phyloP scores from a whole-genome alignment of 1,140 invertebrate genomes.

The Drosophila santomea region DNA sequence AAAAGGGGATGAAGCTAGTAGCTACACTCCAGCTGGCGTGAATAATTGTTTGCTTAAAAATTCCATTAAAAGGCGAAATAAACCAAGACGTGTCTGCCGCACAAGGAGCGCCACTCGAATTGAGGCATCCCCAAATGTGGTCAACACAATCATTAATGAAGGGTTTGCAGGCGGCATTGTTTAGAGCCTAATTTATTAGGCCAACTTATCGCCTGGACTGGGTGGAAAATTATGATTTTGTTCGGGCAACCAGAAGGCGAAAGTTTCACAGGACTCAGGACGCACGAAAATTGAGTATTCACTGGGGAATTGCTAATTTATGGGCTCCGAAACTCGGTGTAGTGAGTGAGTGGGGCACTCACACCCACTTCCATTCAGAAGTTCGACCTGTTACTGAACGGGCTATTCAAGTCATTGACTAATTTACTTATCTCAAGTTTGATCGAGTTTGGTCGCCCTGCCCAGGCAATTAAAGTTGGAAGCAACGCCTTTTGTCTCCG shows the following conservation, averaged over 20 bases:
- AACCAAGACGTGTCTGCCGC: slow-evolving; percentile 27
- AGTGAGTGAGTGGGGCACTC: not conserved
- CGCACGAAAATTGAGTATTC: slow-evolving; percentile 27
- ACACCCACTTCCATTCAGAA: not conserved
- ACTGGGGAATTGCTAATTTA: slow-evolving; percentile 24
- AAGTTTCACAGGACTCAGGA: slow-evolving; percentile 1
- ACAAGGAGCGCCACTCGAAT: not conserved
- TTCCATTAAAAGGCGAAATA: slow-evolving; percentile 50
- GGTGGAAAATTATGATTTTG: slow-evolving; percentile 31
- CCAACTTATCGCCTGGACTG: slow-evolving; percentile 9
- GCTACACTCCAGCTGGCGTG: slow-evolving; percentile 20
- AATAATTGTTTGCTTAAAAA: slow-evolving; percentile 61
- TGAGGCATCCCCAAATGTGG: slow-evolving; percentile 14
- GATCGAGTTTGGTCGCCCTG: slow-evolving; percentile 34
- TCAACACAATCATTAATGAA: not conserved
- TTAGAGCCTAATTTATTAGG: slow-evolving; percentile 18
- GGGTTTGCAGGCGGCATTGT: not conserved
- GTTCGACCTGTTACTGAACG: slow-evolving; percentile 10
- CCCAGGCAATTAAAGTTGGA: slow-evolving; percentile 35
- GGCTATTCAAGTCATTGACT: slow-evolving; percentile 34
- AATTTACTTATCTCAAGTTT: slow-evolving; percentile 43
- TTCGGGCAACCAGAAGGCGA: not conserved
- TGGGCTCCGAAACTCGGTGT: slow-evolving; percentile 1
- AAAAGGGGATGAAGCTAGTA: not conserved
- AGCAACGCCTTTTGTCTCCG: slow-evolving; percentile 8